Base-by-base conservation (phyloP, 2,797 vertebrate species). In the Carcharodon carcharias region DNA sequence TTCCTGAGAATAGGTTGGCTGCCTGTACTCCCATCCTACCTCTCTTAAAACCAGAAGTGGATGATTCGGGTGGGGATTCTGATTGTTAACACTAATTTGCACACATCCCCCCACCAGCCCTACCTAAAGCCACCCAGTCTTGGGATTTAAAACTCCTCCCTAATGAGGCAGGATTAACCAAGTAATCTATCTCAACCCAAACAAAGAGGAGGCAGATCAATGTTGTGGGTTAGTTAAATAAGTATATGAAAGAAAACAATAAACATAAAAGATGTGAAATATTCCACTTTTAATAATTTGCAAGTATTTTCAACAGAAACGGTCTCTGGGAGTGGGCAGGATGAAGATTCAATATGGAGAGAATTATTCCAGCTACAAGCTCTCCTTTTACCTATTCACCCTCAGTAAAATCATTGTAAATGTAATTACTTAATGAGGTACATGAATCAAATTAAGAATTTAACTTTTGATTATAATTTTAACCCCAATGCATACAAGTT, bases 161-260 rank as follows among this genome's bases (percentile, higher is more conserved):
- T 9, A 61, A 28, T 58, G 26, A 89, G 26, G 35, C 28, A 91
- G 56, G 31, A 91, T 28, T 91, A 40, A 65, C 58, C 6, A n/a
- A 7, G 91, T 45, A 67, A 63, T 45, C 61, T 3, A 11, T 23
- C n/a, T 65, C 63, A 93, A 65, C 18, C 45, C 54, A 65, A 63
- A 12, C 18, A 93, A 73, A 8, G 61, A 31, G 50, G 8, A 31
- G 31, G 28, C 23, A 12, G 1, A 12, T 16, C 61, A 65, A 12
- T 91, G 28, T 12, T 31, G 71, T 73, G 71, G 3, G 56, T 35
- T 31, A 54, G 18, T 54, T 89, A 58, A 97, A 96, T 96, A 63
- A 77, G 96, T 95, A 0, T 87, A 31, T 96, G 87, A 96, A 96
- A 96, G 58, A 96, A 96, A 91, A 97, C 56, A 8, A 89, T 58